Conservation (phyloP, 2,113 vertebrate species). For the Lathamus discolor region DNA sequence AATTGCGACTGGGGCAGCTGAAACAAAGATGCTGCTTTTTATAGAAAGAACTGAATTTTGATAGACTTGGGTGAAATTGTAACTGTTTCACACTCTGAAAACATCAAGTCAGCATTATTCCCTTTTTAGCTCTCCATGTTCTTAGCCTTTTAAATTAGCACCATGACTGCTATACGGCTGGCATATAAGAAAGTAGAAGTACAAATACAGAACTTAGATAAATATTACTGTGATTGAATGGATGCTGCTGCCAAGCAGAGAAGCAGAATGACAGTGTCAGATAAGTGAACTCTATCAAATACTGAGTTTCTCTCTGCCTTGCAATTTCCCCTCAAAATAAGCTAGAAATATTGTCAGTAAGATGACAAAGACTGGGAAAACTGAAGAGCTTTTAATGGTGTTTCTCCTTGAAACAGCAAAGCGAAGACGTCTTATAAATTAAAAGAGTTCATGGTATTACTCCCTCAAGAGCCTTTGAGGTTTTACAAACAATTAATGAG, state of each 20-base stretch:
- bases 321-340: background rate
- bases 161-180: background rate
- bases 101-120: background rate
- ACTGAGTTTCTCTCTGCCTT: background rate
- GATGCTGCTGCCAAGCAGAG: background rate
- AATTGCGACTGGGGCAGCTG: background rate
- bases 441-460: background rate
- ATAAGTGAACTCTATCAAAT: background rate
- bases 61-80: slow-evolving; percentile 41
- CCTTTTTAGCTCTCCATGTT: background rate
- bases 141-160: slow-evolving; percentile 43
- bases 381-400: background rate
- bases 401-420: background rate
- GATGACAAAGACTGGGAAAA: background rate
- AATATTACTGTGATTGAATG: background rate
- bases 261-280: background rate
- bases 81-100: slow-evolving; percentile 34
- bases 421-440: background rate
- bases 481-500: background rate
- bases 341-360: background rate
- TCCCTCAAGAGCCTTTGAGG: background rate
- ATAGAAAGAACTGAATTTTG: background rate
- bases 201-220: slow-evolving; percentile 1
- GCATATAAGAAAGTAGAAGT: background rate
- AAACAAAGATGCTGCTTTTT: slow-evolving; percentile 24